Evolutionary conservation across 2,888 invertebrate genomes (phyloP).

Genomic region (Amblyjoppa proteus): DNA sequence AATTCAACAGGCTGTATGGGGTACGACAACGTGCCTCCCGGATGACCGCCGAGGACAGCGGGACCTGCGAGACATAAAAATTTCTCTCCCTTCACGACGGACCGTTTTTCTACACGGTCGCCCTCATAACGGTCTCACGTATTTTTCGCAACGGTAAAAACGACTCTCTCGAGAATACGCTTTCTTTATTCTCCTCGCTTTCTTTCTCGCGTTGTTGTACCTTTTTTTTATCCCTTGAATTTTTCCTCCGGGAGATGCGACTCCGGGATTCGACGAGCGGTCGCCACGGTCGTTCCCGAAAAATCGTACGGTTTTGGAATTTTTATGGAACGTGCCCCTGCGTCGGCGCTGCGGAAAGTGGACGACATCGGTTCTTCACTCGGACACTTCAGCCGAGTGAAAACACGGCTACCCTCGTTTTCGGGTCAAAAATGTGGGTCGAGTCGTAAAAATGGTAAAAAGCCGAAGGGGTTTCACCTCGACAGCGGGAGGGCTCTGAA

Average conservation of each 20-base stretch:
- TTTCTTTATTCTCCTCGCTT: slow-evolving; percentile 60
- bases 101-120: slow-evolving; percentile 48
- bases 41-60: slow-evolving; percentile 17
- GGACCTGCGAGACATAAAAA: slow-evolving; percentile 60
- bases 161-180: slow-evolving; percentile 29
- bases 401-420: slow-evolving; percentile 32
- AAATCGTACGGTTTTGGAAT: slow-evolving; percentile 72
- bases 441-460: slow-evolving; percentile 73
- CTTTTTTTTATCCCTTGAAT: slow-evolving; percentile 24
- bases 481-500: slow-evolving; percentile 56
- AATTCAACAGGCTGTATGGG: slow-evolving; percentile 33
- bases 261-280: slow-evolving; percentile 23
- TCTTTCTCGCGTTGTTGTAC: slow-evolving; percentile 27
- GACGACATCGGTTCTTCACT: slow-evolving; percentile 23
- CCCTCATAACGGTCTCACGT: slow-evolving; percentile 70
- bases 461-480: slow-evolving; percentile 47
- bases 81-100: slow-evolving; percentile 48
- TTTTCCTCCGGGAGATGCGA: slow-evolving; percentile 12
- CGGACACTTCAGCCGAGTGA: background rate
- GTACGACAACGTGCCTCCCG: slow-evolving; percentile 33
- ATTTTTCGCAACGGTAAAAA: slow-evolving; percentile 66
- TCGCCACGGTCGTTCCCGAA: slow-evolving; percentile 44
- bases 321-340: slow-evolving; percentile 74
- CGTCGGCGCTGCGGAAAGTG: slow-evolving; percentile 33
- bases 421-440: slow-evolving; percentile 73